phyloP scores from a whole-genome alignment of 2,113 vertebrate species.

The Hiodon alosoides region DNA sequence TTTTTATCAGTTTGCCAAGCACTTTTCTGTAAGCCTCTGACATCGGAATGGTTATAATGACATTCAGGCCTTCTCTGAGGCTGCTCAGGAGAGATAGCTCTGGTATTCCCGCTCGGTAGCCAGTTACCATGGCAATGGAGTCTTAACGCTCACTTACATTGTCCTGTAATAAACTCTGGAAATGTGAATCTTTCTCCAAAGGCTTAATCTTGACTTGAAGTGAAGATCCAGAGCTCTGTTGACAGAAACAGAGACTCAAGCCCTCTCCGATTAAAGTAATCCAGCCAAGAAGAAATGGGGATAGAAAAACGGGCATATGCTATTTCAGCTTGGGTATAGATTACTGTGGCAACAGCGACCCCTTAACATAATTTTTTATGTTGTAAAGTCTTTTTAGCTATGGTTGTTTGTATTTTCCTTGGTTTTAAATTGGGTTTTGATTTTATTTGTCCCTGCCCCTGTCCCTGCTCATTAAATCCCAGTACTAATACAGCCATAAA shows the following conservation, averaged over 20 bases:
- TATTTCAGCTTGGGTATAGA: slow-evolving; percentile 34
- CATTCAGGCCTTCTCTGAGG: background rate
- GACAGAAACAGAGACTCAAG: slow-evolving; percentile 50
- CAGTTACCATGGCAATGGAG: slow-evolving; percentile 59
- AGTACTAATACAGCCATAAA: too few species aligned
- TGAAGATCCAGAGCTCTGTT: slow-evolving; percentile 44
- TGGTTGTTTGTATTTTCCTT: background rate
- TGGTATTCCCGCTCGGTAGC: slow-evolving; percentile 34
- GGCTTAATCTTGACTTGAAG: slow-evolving; percentile 52
- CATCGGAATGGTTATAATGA: background rate
- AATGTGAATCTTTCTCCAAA: slow-evolving; percentile 47
- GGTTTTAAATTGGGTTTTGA: background rate
- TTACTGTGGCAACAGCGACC: background rate
- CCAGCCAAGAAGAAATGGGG: slow-evolving; percentile 45
- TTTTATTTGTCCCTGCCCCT: too few species aligned
- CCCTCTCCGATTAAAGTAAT: slow-evolving; percentile 42
- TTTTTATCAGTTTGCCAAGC: slow-evolving; percentile 9
- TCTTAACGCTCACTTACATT: slow-evolving; percentile 33
- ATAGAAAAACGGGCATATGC: slow-evolving; percentile 39
- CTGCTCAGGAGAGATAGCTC: slow-evolving; percentile 22
- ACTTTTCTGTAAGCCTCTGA: slow-evolving; percentile 1
- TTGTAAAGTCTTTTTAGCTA: background rate
- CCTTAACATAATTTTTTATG: background rate
- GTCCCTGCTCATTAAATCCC: too few species aligned
- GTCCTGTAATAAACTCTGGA: slow-evolving; percentile 51